Base-by-base conservation (phyloP, 2,113 vertebrate species). In the Calidris pygmaea region DNA sequence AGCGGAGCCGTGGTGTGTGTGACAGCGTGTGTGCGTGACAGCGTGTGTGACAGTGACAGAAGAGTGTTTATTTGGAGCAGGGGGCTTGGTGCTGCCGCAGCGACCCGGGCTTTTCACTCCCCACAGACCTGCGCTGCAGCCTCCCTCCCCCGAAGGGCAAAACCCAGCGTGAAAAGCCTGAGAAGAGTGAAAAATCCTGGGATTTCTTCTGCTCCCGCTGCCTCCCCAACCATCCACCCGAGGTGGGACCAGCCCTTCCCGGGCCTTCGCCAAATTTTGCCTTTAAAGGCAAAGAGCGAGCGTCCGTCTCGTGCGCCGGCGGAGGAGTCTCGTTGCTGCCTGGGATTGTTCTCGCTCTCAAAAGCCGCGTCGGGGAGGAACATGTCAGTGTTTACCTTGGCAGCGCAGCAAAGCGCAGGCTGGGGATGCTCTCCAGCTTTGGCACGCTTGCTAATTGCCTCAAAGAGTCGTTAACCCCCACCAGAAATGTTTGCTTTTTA, bases 241-340 rank as follows among this genome's bases (percentile, higher is more conserved):
- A 16, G 43, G 48, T 62, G 66, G 60, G 43, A 41, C 15, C 58
- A 4, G 39, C 47, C 67, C 41, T 43, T 56, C 65, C 29, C 4
- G 9, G 27, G 4, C 37, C 37, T 11, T 75, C 59, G 9, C 92
- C 55, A 12, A 37, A 34, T 85, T 95, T 96, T 74, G 74, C 96
- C 94, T 97, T 96, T 95, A 96, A 96, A 96, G 91, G 83, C 93
- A 79, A 95, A 88, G 34, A 22, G 32, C 2, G n/a, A 27, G 20
- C 32, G 6, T 41, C 34, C 7, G 65, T 34, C 56, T 37, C 39
- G 8, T 14, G 62, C 13, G 72, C 52, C 60, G 21, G 50, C 4
- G 4, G 23, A 65, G 90, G 93, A 80, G 32, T 30, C 73, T n/a
- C 4, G 9, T 45, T 59, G 7, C 63, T 67, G 87, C 84, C 87